phyloP scores from a whole-genome alignment of 2,113 vertebrate species.

The Carassius auratus region DNA sequence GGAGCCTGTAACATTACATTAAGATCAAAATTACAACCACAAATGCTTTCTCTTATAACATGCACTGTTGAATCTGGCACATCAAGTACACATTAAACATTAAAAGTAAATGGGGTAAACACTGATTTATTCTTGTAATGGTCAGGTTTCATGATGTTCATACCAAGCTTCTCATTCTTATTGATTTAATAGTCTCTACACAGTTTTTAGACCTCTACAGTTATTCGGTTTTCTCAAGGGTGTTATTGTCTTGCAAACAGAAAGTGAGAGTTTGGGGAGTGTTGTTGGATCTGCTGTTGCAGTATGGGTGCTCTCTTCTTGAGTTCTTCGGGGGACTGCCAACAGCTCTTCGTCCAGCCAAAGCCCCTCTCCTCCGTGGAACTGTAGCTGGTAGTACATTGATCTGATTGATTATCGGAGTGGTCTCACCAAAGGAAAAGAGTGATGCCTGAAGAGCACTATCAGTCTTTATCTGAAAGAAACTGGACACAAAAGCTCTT shows the following conservation, averaged over 20 bases:
- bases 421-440: slow-evolving; percentile 14
- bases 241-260: slow-evolving; percentile 16
- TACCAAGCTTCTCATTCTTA: neutral
- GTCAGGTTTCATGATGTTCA: neutral
- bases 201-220: neutral
- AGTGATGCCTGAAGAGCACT: slow-evolving; percentile 29
- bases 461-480: slow-evolving; percentile 38
- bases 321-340: slow-evolving; percentile 13
- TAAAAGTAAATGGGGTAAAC: neutral
- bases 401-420: slow-evolving; percentile 5
- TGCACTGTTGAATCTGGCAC: neutral
- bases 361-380: neutral
- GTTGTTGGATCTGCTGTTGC: slow-evolving; percentile 19
- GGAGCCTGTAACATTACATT: neutral
- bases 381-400: neutral
- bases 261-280: slow-evolving; percentile 3
- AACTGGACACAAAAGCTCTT: slow-evolving; percentile 31
- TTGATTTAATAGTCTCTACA: neutral
- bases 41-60: neutral
- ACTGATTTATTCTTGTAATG: neutral
- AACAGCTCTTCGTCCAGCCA: neutral
- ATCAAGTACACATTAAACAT: neutral
- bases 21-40: neutral
- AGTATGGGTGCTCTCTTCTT: slow-evolving; percentile 39
- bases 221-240: slow-evolving; percentile 7